A percentile compares a stretch with the other conserved stretches of the same genome.
These are phyloP conservation scores for Montipora foliosa DNA, from an alignment of 64 coral and sea anemone genomes.

Conservation along the genomic window DNA sequence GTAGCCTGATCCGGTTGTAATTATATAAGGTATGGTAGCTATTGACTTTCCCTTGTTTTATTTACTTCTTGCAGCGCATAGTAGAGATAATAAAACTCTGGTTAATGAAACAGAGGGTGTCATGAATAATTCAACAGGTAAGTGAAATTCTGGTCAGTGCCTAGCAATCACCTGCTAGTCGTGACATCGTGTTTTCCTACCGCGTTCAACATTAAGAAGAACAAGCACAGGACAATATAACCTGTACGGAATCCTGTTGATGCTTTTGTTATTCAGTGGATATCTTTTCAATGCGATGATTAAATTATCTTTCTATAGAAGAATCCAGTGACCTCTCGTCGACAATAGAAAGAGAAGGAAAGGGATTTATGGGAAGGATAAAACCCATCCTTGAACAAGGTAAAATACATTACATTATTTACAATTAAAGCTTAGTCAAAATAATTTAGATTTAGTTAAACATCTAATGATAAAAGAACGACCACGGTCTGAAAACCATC, in stretches of 20 bases:
- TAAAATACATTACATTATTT: neutral
- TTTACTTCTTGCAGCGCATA: neutral
- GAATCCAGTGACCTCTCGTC: conserved; percentile 27
- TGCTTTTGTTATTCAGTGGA: too few species aligned
- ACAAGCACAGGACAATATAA: too few species aligned
- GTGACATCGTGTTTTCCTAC: too few species aligned
- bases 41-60: neutral
- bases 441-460: too few species aligned
- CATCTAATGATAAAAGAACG: too few species aligned
- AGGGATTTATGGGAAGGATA: neutral
- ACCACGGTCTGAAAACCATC: too few species aligned
- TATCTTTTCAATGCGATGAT: neutral
- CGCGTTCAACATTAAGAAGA: too few species aligned
- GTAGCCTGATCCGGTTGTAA: too few species aligned
- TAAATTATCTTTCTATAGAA: neutral
- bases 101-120: neutral
- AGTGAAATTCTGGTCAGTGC: neutral
- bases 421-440: too few species aligned
- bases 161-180: too few species aligned
- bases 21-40: too few species aligned
- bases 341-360: conserved; percentile 3
- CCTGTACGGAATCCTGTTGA: too few species aligned
- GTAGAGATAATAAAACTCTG: neutral
- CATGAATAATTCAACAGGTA: conserved; percentile 19
- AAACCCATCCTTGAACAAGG: conserved; percentile 43